These are phyloP conservation scores for Psophia crepitans DNA, from an alignment of 2,113 vertebrate species.

Conservation along the genomic window DNA sequence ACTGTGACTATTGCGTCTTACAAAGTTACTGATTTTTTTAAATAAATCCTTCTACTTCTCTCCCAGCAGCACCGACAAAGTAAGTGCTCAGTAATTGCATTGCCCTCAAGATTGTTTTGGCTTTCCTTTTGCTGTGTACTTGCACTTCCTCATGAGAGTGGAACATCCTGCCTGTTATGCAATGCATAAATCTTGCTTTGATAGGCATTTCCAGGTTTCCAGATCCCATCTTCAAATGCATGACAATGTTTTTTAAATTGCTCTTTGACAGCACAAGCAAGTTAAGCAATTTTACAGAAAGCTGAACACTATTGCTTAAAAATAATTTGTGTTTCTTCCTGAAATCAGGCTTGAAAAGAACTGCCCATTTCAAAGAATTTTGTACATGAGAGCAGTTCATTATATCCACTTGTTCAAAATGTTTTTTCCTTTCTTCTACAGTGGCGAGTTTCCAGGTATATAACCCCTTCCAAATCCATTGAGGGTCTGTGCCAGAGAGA, in stretches of 20 bases:
- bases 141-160: constrained; percentile 51
- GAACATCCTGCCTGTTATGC: constrained; percentile 64
- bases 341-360: constrained; percentile 7
- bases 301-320: no score
- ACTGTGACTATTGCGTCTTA: background rate
- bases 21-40: background rate
- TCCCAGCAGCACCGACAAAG: background rate
- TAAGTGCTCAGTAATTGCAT: background rate
- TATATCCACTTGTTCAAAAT: constrained; percentile 54
- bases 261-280: background rate
- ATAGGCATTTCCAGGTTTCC: constrained; percentile 64
- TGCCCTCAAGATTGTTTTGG: constrained; percentile 49
- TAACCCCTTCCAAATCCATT: constrained; percentile 44
- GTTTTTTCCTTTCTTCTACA: constrained; percentile 57
- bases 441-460: constrained; percentile 56
- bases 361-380: constrained; percentile 44
- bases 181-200: constrained; percentile 63
- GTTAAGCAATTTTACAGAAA: no score
- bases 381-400: constrained; percentile 11
- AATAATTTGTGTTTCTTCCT: constrained; percentile 18
- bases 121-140: constrained; percentile 54
- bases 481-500: constrained; percentile 52
- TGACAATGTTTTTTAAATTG: background rate
- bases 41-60: background rate
- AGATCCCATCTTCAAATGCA: constrained; percentile 10